phyloP scores from a whole-genome alignment of 1,140 invertebrate species.

The Magallana ariakensis region DNA sequence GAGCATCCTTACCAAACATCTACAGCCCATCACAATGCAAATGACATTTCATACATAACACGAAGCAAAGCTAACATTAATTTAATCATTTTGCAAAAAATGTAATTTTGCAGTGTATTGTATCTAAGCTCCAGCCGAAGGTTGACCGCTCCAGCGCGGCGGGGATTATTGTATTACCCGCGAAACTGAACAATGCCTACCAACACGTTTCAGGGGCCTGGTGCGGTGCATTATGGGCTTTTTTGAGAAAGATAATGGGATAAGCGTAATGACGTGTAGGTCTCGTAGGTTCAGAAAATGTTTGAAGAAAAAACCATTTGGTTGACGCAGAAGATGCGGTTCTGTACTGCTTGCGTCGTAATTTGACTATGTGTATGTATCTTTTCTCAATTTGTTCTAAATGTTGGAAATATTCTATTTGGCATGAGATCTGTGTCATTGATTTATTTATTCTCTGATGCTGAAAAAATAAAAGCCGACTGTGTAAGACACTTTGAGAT shows the following conservation, averaged over 20 bases:
- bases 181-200: background rate
- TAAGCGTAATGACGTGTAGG: too few relatives aligned
- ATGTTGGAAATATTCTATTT: too few relatives aligned
- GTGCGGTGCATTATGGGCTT: background rate
- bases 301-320: too few relatives aligned
- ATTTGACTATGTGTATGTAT: too few relatives aligned
- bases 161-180: background rate
- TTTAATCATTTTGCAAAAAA: slow-evolving; percentile 24
- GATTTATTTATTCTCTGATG: too few relatives aligned
- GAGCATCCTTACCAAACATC: background rate
- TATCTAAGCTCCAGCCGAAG: background rate
- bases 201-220: background rate
- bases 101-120: slow-evolving; percentile 18
- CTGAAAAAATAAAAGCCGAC: too few relatives aligned
- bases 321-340: too few relatives aligned
- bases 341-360: too few relatives aligned
- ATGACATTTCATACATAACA: slow-evolving; percentile 10
- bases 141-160: background rate
- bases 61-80: slow-evolving; percentile 9
- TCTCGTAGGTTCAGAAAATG: too few relatives aligned
- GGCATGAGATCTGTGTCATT: too few relatives aligned
- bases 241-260: background rate
- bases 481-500: too few relatives aligned
- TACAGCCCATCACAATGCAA: background rate
- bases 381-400: too few relatives aligned